Evolutionary conservation across 2,113 vertebrate genomes (phyloP), one percentile per base, ranked within the genome.

Genomic region (Mormyrus lacerda): DNA sequence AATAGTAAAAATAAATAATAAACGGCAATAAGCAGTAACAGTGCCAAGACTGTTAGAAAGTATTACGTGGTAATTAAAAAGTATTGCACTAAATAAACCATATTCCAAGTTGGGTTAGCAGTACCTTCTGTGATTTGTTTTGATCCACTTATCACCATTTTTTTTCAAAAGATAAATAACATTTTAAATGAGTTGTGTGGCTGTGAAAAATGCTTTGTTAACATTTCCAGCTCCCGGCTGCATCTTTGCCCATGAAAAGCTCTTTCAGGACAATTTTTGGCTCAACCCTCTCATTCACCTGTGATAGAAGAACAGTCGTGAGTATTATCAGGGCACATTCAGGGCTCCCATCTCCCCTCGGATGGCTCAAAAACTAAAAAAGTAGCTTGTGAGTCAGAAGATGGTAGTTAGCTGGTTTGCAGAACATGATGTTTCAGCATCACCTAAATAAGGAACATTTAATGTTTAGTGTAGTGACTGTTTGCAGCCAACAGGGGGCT

Each of bases 211-310:
- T 10, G 55, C 39, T 35, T 89, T 89, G 90, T 11, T 85, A 24
- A 11, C 39, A 24, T 55, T 90, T 92, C 31, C 89, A 96, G 94
- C 91, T 93, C 4, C 79, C 92, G n/a, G 96, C 96, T 88, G 90
- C 95, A 27, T 93, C 94, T 0, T n/a, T 97, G 82, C 95, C 95
- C 1, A 93, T 91, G 0, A 83, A 91, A 1, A 88, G 82, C 61
- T 42, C 73, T 1, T 4, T 96, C 50, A 94, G 96, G 89, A 96
- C 96, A 17, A 94, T 99, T 96, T 95, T 98, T 0, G 98, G 98
- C 89, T 97, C 96, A 3, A 90, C 48, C 0, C 44, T 99, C 92
- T 96, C 94, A 0, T 96, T 96, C 92, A 95, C 93, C 90, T 99
- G 98, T 92, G 96, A 97, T 93, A 95, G 90, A 87, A 90, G 21